Evolutionary conservation across 2,113 vertebrate genomes (phyloP).

Genomic region (Platanista minor): DNA sequence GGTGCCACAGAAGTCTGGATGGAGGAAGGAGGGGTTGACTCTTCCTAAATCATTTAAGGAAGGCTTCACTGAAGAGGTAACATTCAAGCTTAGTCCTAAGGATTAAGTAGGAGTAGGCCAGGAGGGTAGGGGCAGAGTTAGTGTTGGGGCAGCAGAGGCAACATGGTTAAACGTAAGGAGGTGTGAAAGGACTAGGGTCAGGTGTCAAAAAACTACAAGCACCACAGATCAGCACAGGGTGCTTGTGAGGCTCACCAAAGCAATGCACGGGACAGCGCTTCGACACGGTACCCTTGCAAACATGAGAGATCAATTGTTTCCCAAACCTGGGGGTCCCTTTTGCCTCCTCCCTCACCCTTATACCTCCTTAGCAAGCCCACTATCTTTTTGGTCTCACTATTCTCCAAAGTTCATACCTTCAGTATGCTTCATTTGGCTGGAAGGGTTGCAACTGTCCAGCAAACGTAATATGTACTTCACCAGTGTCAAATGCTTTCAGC

Average conservation of each 20-base stretch:
- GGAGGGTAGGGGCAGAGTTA: background rate
- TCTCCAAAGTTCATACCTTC: background rate
- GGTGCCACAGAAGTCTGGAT: background rate
- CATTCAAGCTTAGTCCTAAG: background rate
- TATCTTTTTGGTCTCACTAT: background rate
- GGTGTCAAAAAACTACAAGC: background rate
- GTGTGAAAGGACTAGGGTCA: background rate
- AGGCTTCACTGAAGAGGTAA: background rate
- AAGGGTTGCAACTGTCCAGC: background rate
- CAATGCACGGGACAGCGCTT: background rate
- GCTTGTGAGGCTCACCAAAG: background rate
- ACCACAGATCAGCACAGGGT: background rate
- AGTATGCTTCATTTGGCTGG: background rate
- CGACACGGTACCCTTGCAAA: background rate
- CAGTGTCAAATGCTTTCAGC: background rate
- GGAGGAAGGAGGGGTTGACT: background rate
- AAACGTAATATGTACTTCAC: background rate
- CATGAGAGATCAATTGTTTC: background rate
- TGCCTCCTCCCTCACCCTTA: background rate
- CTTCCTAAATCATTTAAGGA: background rate
- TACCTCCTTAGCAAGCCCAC: background rate
- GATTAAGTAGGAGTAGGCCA: background rate
- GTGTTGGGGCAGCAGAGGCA: background rate
- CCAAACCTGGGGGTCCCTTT: background rate
- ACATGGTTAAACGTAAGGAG: background rate